A percentile compares a stretch with the other conserved stretches of the same genome.
These are phyloP conservation scores for Perca fluviatilis DNA, from an alignment of 2,113 vertebrate species.

Conservation along the genomic window DNA sequence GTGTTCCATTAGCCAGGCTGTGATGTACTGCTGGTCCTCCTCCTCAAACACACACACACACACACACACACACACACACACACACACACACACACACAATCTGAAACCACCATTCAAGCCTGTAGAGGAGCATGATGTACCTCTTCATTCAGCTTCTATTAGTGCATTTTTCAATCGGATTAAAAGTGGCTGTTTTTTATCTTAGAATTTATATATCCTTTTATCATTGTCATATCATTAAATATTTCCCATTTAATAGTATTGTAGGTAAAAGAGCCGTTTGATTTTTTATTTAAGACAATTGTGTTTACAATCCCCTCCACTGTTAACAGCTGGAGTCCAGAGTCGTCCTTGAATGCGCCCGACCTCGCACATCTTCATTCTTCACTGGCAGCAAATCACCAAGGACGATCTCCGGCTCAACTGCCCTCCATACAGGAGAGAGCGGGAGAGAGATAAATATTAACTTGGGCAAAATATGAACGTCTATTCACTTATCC, in stretches of 20 bases:
- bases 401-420: conserved; percentile 34
- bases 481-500: conserved; percentile 33
- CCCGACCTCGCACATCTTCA: conserved; percentile 50
- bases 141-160: conserved; percentile 22
- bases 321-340: conserved; percentile 1
- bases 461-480: conserved; percentile 43
- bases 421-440: conserved; percentile 16
- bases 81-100: background rate
- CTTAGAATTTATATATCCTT: background rate
- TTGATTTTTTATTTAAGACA: background rate
- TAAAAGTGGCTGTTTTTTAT: background rate
- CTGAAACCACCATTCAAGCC: background rate
- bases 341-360: conserved; percentile 54
- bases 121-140: background rate
- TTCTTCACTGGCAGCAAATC: conserved; percentile 56
- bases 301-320: conserved; percentile 16
- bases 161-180: background rate
- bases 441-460: background rate
- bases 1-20: conserved; percentile 63
- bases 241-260: background rate
- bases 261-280: background rate
- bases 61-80: background rate
- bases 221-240: background rate
- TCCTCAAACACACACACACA: background rate
- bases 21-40: conserved; percentile 63